Percentiles rank a stretch among this genome's conserved stretches.
These are phyloP conservation scores for Cylas formicarius DNA, from an alignment of 1,140 invertebrate genomes.

Conservation along the genomic window DNA sequence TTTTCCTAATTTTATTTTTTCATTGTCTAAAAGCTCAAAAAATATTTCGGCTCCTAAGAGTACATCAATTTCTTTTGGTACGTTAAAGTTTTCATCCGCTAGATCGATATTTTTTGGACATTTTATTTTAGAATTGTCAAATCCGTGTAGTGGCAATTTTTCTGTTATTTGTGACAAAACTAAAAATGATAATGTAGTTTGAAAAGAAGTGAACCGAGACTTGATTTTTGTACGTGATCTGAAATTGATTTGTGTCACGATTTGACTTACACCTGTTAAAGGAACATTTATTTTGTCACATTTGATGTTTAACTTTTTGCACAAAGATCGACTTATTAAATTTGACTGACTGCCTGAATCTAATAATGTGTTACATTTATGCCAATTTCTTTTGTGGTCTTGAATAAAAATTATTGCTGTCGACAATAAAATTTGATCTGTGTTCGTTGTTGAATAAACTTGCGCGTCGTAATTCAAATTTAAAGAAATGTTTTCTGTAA, in stretches of 20 bases:
- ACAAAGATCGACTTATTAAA: conserved; percentile 11
- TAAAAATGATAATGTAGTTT: conserved; percentile 14
- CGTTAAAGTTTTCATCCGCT: conserved; percentile 30
- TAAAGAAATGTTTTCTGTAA: too few relatives aligned
- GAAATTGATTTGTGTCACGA: conserved; percentile 6
- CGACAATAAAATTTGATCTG: conserved; percentile 9
- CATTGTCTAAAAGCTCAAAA: conserved; percentile 29
- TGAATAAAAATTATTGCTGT: conserved; percentile 13
- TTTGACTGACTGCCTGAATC: conserved; percentile 19
- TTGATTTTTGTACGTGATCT: conserved; percentile 10
- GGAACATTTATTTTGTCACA: conserved; percentile 4
- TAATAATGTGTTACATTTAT: conserved; percentile 10
- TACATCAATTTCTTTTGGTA: conserved; percentile 27
- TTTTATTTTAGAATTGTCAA: conserved; percentile 9
- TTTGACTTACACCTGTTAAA: conserved; percentile 13
- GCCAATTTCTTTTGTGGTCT: conserved; percentile 2
- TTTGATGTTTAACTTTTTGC: conserved; percentile 12
- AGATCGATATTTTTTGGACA: conserved; percentile 15
- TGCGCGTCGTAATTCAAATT: too few relatives aligned
- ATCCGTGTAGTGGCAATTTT: conserved; percentile 7
- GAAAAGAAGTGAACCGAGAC: conserved; percentile 8
- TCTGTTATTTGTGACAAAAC: conserved; percentile 13
- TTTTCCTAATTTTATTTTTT: conserved; percentile 26
- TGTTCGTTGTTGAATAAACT: conserved; percentile 1
- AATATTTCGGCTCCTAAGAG: conserved; percentile 32